Conservation (phyloP, 1,140 invertebrate genomes). For the Drosophila melanogaster region DNA sequence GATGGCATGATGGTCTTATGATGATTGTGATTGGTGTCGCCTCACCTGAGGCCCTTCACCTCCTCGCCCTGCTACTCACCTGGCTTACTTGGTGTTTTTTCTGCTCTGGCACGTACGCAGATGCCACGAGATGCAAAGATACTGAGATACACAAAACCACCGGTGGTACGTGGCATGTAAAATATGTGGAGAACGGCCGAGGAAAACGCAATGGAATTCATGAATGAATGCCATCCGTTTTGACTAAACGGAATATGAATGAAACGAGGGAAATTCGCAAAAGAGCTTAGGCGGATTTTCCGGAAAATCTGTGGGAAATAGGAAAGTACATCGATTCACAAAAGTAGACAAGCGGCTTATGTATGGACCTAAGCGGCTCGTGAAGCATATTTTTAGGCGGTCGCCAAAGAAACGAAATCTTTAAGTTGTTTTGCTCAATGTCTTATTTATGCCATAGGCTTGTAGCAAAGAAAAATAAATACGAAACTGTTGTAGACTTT, state of each 20-base stretch:
- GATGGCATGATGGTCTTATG: constrained; percentile 59
- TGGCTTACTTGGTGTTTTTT: constrained; percentile 1
- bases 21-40: constrained; percentile 81
- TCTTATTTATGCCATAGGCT: too few species aligned
- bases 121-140: constrained; percentile 29
- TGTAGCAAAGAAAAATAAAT: too few species aligned
- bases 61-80: not conserved
- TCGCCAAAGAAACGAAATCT: not conserved
- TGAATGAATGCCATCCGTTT: constrained; percentile 67
- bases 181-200: constrained; percentile 42
- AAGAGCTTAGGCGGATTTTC: not conserved
- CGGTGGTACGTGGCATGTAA: constrained; percentile 63
- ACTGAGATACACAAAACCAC: constrained; percentile 30
- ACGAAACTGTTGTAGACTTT: too few species aligned
- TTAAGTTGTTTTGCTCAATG: not conserved
- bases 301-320: constrained; percentile 15
- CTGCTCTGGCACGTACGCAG: constrained; percentile 65
- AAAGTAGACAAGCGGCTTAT: constrained; percentile 19
- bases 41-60: constrained; percentile 54
- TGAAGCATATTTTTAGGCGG: constrained; percentile 20
- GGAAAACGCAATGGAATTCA: constrained; percentile 61
- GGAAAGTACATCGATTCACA: not conserved
- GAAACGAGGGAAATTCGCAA: constrained; percentile 9
- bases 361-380: fast-evolving
- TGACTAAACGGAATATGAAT: constrained; percentile 26